phyloP scores from a whole-genome alignment of 2,797 vertebrate species.

The Phrynocephalus guinanensis region DNA sequence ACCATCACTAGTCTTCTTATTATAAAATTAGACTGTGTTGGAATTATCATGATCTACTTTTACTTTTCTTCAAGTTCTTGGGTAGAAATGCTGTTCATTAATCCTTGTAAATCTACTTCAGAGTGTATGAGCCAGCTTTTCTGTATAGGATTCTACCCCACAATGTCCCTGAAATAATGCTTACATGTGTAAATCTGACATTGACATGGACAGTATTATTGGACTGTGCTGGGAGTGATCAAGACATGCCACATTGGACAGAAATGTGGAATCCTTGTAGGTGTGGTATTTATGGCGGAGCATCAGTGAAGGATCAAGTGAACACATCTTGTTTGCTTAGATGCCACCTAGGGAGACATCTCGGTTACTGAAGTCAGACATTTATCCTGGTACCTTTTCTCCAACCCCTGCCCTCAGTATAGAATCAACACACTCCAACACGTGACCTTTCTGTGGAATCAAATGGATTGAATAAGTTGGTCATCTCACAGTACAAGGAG shows the following conservation, averaged over 20 bases:
- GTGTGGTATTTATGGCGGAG: conserved; percentile 13
- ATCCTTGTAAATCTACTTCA: conserved; percentile 63
- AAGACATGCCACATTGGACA: conserved; percentile 60
- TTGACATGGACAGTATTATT: conserved; percentile 56
- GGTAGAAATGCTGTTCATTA: conserved; percentile 62
- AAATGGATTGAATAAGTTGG: conserved; percentile 70
- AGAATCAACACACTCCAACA: conserved; percentile 34
- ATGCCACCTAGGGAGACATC: conserved; percentile 53
- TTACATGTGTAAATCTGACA: conserved; percentile 66
- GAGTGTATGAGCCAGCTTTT: conserved; percentile 35
- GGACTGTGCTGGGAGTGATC: conserved; percentile 55
- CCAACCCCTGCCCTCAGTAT: not conserved
- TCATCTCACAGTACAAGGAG: conserved; percentile 63
- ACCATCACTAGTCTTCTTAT: conserved; percentile 1
- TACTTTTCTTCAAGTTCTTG: conserved; percentile 40
- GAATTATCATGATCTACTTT: conserved; percentile 47
- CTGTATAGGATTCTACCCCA: conserved; percentile 64
- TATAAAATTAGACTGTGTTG: conserved; percentile 39
- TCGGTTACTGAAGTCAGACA: conserved; percentile 48
- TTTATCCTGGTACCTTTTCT: conserved; percentile 32
- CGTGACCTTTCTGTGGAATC: conserved; percentile 60
- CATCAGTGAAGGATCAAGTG: conserved; percentile 44
- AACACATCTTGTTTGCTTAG: conserved; percentile 41
- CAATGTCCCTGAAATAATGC: conserved; percentile 61
- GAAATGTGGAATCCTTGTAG: conserved; percentile 50